Evolutionary conservation across 1,140 invertebrate genomes (phyloP), one percentile per base, ranked within the genome.

Genomic region (Forficula auricularia): DNA sequence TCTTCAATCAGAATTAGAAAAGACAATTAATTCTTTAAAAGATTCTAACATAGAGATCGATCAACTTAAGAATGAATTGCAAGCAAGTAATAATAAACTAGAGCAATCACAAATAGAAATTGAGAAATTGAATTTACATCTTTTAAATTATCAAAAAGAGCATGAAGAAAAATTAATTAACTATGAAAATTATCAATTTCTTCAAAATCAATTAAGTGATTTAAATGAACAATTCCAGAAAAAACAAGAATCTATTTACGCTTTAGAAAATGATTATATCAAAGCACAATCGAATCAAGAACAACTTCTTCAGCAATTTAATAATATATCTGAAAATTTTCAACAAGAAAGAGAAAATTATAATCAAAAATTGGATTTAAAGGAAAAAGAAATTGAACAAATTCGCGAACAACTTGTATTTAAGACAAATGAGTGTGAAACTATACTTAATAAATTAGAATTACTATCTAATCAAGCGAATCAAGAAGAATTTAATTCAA

Each of bases 401-500:
- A 47, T 65, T 19, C 45, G 55, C 22, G 57, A 61, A 48, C 56
- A 56, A 38, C 51, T 66, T 33, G 60, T 63, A 44, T 46, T 50
- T 16, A 67, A 66, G 52, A 64, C 60, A 42, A 51, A 27, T 10
- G 22, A 27, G 10, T 65, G 61, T 51, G 63, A 58, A 34, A 58
- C 54, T 52, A 43, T 68, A 6, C 63, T 61, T 45, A 58, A 58
- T 50, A 59, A 62, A 48, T 7, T 39, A 42, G 38, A 44, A 40
- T 2, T 31, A 55, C 7, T 15, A 18, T 0, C n/a, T 13, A 10
- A 50, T 50, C 70, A 73, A 48, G 67, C 62, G 14, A 78, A 77
- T 53, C 77, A 80, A 47, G 53, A 71, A 36, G 76, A 80, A 53
- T 71, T 80, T 38, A 71, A 73, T 1, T 68, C 68, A 1, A 51